Evolutionary conservation across 2,797 vertebrate species (phyloP).

Genomic region (Limosa lapponica): DNA sequence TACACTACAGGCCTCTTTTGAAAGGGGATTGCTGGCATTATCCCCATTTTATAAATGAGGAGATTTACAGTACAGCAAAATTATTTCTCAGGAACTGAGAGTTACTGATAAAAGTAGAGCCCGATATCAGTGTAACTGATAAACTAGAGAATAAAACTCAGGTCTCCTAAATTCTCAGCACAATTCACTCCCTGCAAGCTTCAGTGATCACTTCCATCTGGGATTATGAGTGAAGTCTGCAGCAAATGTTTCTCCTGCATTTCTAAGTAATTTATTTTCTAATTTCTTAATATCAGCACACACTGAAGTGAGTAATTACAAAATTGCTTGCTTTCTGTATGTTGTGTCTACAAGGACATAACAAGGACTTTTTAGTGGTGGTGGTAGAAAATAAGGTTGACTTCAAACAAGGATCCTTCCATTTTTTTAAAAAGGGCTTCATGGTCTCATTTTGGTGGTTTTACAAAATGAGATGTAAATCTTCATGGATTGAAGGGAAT

Average conservation of each 20-base stretch:
- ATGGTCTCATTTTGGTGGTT: neutral
- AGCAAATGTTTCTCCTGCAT: neutral
- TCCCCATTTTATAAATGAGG: conserved; percentile 40
- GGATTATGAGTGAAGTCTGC: neutral
- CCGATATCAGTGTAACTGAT: conserved; percentile 23
- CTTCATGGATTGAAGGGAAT: neutral
- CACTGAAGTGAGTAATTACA: neutral
- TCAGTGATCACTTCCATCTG: conserved; percentile 7
- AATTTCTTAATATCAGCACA: conserved; percentile 35
- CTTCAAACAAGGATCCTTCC: neutral
- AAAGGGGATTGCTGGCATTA: conserved; percentile 46
- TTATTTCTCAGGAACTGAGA: conserved; percentile 48
- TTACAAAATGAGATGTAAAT: neutral
- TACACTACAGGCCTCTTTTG: conserved; percentile 16
- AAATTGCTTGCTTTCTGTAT: neutral
- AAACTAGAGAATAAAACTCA: conserved; percentile 30
- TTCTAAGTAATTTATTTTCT: conserved; percentile 47
- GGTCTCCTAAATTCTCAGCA: conserved; percentile 18
- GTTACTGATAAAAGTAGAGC: conserved; percentile 52
- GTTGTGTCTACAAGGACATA: neutral
- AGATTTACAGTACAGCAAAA: conserved; percentile 15
- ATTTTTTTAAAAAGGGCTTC: neutral
- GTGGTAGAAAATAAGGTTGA: neutral
- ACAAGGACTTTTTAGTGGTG: neutral
- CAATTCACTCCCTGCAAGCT: neutral